A percentile compares a stretch with the other conserved stretches of the same genome.
These are phyloP conservation scores for Hypothenemus hampei DNA, from an alignment of 1,140 invertebrate genomes.

Conservation along the genomic window DNA sequence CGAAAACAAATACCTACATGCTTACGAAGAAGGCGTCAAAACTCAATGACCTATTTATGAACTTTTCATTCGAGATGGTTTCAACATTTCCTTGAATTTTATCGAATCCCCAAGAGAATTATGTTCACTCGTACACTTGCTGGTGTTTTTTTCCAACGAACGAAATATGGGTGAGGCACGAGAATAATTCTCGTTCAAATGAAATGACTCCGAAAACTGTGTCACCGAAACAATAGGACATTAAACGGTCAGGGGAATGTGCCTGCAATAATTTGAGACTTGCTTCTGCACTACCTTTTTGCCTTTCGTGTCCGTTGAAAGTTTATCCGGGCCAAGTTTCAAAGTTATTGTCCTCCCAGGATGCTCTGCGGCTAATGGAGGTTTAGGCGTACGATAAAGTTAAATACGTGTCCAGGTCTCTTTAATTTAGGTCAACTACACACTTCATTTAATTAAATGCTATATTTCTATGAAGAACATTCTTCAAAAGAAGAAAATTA, in stretches of 20 bases:
- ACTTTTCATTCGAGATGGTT: not conserved
- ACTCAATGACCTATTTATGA: not conserved
- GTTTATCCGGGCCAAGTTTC: not conserved
- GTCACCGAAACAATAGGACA: constrained; percentile 11
- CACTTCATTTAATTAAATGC: not conserved
- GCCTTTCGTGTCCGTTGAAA: constrained; percentile 14
- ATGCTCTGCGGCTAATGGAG: not conserved
- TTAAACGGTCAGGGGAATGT: not conserved
- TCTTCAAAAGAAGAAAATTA: not conserved
- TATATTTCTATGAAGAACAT: not conserved
- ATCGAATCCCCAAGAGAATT: not conserved
- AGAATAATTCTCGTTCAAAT: constrained; percentile 6
- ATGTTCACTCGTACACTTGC: too few species aligned
- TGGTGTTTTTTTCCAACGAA: too few species aligned
- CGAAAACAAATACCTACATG: too few species aligned
- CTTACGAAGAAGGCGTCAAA: too few species aligned
- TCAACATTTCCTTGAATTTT: not conserved
- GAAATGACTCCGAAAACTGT: constrained; percentile 12
- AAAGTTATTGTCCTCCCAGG: not conserved
- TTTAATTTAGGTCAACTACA: not conserved
- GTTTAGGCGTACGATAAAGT: not conserved
- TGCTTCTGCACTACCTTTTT: constrained; percentile 2
- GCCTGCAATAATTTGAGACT: not conserved
- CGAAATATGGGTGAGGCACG: too few species aligned
- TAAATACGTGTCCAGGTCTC: not conserved